These are phyloP conservation scores for Leucozona laternaria DNA, from an alignment of 2,888 invertebrate species.

Conservation along the genomic window DNA sequence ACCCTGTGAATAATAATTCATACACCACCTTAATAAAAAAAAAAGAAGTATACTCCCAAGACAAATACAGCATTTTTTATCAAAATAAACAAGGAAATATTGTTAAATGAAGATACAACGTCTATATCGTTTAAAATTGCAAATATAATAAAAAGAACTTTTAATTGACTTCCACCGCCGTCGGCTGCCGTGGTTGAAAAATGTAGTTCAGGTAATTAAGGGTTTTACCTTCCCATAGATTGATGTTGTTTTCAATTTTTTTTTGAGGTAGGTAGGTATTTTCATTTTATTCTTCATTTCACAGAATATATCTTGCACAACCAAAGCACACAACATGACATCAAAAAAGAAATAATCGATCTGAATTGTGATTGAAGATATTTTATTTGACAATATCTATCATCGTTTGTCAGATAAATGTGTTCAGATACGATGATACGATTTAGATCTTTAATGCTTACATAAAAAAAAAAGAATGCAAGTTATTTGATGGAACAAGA, in stretches of 20 bases:
- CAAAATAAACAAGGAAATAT: slow-evolving; percentile 51
- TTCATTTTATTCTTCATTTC: slow-evolving; percentile 14
- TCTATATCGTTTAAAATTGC: slow-evolving; percentile 31
- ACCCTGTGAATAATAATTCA: too few species aligned
- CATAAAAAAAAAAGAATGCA: slow-evolving; percentile 12
- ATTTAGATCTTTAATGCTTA: slow-evolving; percentile 9
- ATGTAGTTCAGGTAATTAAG: slow-evolving; percentile 61
- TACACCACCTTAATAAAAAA: too few species aligned
- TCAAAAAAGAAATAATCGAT: slow-evolving; percentile 4
- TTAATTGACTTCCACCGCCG: slow-evolving; percentile 42
- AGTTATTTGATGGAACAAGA: slow-evolving; percentile 35
- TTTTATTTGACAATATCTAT: slow-evolving; percentile 61
- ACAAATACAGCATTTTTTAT: neutral
- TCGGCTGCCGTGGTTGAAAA: slow-evolving; percentile 10
- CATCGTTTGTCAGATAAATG: slow-evolving; percentile 29
- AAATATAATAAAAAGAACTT: slow-evolving; percentile 20
- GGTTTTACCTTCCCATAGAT: slow-evolving; percentile 17
- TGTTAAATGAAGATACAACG: slow-evolving; percentile 40
- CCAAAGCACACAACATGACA: neutral
- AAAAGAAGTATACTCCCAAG: neutral
- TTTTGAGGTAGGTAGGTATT: neutral
- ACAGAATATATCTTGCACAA: neutral
- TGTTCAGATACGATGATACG: slow-evolving; percentile 15
- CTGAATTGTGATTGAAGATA: slow-evolving; percentile 26
- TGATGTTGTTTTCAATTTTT: neutral